These are phyloP conservation scores for Arge pagana DNA, from an alignment of 2,888 invertebrate genomes.

Conservation along the genomic window DNA sequence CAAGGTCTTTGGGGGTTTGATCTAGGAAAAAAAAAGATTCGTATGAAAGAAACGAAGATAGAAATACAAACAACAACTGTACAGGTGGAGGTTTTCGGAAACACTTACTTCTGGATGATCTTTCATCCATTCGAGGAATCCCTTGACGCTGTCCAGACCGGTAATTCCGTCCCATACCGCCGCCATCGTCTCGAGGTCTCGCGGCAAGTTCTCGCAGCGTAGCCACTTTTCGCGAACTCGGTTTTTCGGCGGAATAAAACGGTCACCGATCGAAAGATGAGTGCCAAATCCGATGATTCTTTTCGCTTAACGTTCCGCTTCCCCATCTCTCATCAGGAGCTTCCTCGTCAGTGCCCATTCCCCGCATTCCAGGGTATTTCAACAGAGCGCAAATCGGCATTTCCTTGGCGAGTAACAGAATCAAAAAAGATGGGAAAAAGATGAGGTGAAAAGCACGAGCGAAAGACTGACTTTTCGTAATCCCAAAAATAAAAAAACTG, in stretches of 20 bases:
- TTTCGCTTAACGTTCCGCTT: constrained; percentile 60
- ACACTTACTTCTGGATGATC: constrained; percentile 36
- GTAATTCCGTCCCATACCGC: constrained; percentile 68
- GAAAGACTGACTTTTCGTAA: no score
- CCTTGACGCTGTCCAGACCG: constrained; percentile 56
- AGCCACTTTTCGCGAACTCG: constrained; percentile 63
- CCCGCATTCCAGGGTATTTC: constrained; percentile 60
- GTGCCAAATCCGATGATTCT: constrained; percentile 62
- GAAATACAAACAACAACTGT: no score
- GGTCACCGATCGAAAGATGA: constrained; percentile 60
- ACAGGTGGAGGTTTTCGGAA: no score
- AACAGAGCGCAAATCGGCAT: constrained; percentile 64
- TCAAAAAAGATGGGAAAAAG: no score
- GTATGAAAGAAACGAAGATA: no score
- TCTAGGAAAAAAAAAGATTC: no score
- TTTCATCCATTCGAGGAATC: constrained; percentile 44
- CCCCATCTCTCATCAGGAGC: constrained; percentile 61
- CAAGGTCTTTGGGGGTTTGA: no score
- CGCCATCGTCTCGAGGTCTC: constrained; percentile 66
- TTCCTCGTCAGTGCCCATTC: constrained; percentile 60
- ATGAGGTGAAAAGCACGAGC: no score
- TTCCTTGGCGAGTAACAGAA: constrained; percentile 62
- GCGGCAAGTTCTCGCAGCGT: constrained; percentile 62
- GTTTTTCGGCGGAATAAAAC: constrained; percentile 63
- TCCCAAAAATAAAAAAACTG: no score